Evolutionary conservation across 1,140 invertebrate species (phyloP).

Genomic region (Penaeus japonicus): DNA sequence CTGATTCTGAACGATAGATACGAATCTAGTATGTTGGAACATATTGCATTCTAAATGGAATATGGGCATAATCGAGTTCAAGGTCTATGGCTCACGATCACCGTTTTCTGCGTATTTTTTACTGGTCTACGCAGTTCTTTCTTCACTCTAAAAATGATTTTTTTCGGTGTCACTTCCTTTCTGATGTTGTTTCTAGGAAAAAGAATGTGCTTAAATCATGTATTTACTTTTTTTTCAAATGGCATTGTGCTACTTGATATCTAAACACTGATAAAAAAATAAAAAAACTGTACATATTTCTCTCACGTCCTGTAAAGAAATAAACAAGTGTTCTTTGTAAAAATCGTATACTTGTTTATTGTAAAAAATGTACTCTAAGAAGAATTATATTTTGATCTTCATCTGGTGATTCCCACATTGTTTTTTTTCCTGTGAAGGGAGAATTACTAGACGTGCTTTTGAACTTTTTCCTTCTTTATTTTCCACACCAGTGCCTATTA

Average conservation of each 20-base stretch:
- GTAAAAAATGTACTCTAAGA: slow-evolving; percentile 19
- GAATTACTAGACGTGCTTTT: slow-evolving; percentile 17
- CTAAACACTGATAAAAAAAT: slow-evolving; percentile 18
- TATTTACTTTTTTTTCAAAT: slow-evolving; percentile 6
- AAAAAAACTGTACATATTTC: slow-evolving; percentile 45
- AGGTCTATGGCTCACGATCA: no score
- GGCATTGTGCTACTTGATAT: slow-evolving; percentile 22
- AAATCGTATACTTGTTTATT: slow-evolving; percentile 19
- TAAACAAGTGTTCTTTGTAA: slow-evolving; percentile 56
- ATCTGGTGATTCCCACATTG: slow-evolving; percentile 25
- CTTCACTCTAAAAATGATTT: no score
- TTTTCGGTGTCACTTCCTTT: no score
- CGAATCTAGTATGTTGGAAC: no score
- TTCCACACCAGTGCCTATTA: slow-evolving; percentile 51
- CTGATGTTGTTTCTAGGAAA: no score
- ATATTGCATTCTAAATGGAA: no score
- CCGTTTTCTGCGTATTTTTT: no score
- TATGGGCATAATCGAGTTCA: no score
- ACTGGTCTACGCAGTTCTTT: no score
- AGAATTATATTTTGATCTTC: slow-evolving; percentile 33
- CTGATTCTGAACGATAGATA: background rate
- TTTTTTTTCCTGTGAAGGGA: background rate
- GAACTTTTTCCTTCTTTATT: slow-evolving; percentile 30
- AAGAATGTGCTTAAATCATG: no score
- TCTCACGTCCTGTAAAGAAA: slow-evolving; percentile 44